Evolutionary conservation across 2,888 invertebrate species (phyloP), one percentile per base, ranked within the genome.

Genomic region (Ceriagrion tenellum): DNA sequence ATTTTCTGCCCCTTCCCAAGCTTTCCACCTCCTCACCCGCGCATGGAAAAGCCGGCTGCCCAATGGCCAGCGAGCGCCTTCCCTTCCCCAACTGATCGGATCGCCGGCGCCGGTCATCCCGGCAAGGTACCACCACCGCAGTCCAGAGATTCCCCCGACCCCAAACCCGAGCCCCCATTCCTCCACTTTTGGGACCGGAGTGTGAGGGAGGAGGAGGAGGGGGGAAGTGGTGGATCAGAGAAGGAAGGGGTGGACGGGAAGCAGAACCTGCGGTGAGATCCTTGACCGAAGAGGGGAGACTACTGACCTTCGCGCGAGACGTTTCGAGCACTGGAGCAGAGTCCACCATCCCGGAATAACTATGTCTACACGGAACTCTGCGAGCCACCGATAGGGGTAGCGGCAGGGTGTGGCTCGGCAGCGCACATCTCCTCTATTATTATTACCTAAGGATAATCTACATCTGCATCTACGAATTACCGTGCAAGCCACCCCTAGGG

Each of bases 261-360:
- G 59, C 12, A 59, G 59, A 59, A 59, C 59, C 23, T 18, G 59
- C 23, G 59, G 23, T 23, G 69, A 69, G 69, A 69, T n/a, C 20
- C 69, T 69, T 69, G 69, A 69, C 69, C 69, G 69, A 26, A n/a
- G 69, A n/a, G n/a, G 69, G 69, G n/a, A n/a, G 69, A n/a, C n/a
- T 69, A 69, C n/a, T 69, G 69, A 69, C 69, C 69, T 69, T 69
- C 69, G n/a, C 69, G n/a, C 69, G 69, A 69, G 69, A 69, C 69
- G 69, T 69, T 69, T 69, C 69, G 69, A 69, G 69, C 69, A 69
- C n/a, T n/a, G n/a, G 69, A n/a, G 69, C n/a, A 69, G 59, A 23
- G 59, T 59, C 69, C 26, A 69, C 69, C 26, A 26, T n/a, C 69
- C 20, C n/a, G n/a, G n/a, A 69, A n/a, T 12, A 81, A 18, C 13